Evolutionary conservation across 2,888 invertebrate genomes (phyloP).

Genomic region (Drosophila paranaensis): DNA sequence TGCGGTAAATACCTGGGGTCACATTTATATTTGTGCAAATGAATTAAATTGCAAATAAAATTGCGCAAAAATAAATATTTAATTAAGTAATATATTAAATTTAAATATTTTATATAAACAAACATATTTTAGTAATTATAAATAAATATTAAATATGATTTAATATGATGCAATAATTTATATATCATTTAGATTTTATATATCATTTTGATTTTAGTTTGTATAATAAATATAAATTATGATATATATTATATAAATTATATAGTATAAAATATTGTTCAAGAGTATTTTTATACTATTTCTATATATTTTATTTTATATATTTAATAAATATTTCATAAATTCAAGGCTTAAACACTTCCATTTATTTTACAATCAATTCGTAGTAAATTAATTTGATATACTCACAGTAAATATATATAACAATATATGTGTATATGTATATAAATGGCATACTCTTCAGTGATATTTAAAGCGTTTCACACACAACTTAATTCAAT

Average conservation of each 20-base stretch:
- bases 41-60: background rate
- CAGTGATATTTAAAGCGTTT: slow-evolving; percentile 2
- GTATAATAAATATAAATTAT: no score
- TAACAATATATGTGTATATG: no score
- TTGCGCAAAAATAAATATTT: background rate
- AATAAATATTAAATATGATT: background rate
- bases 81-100: background rate
- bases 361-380: background rate
- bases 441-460: background rate
- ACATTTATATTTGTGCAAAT: background rate
- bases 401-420: background rate
- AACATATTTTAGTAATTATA: background rate
- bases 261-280: no score
- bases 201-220: no score
- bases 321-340: background rate
- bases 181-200: no score
- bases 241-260: no score
- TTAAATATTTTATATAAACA: background rate
- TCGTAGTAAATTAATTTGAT: background rate
- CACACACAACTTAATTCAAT: background rate
- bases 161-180: background rate
- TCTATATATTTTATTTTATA: background rate
- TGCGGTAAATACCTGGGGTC: slow-evolving; percentile 4
- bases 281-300: background rate
- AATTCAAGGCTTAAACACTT: background rate